These are phyloP conservation scores for Andrena fulva DNA, from an alignment of 2,888 invertebrate genomes.

Conservation along the genomic window DNA sequence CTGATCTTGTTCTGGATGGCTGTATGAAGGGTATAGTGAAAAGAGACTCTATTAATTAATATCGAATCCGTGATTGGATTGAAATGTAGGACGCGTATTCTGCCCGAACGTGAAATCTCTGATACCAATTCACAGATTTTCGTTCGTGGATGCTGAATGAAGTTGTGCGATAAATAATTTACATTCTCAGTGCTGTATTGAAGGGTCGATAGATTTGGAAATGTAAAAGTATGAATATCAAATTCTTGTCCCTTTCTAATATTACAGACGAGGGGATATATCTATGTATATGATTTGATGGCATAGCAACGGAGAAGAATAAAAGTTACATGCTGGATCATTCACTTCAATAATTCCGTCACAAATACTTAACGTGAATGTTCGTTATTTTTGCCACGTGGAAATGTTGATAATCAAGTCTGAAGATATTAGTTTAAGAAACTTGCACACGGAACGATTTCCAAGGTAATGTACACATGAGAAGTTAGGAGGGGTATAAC, in stretches of 20 bases:
- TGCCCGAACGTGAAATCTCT: background rate
- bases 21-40: constrained; percentile 14
- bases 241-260: no score
- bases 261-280: no score
- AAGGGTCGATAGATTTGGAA: no score
- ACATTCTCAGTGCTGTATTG: background rate
- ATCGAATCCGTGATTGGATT: background rate
- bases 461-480: background rate
- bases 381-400: no score
- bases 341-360: no score
- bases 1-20: constrained; percentile 18
- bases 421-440: background rate
- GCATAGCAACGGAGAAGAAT: background rate
- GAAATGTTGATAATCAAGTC: no score
- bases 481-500: background rate
- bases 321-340: background rate
- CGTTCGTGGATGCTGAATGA: background rate
- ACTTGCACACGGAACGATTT: background rate
- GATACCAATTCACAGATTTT: background rate
- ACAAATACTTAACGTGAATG: no score
- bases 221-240: no score
- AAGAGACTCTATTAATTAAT: constrained; percentile 34
- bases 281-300: no score
- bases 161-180: background rate
- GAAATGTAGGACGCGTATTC: background rate